Base-by-base conservation (phyloP, 2,888 invertebrate genomes). In the Sclerodermus sp. region DNA sequence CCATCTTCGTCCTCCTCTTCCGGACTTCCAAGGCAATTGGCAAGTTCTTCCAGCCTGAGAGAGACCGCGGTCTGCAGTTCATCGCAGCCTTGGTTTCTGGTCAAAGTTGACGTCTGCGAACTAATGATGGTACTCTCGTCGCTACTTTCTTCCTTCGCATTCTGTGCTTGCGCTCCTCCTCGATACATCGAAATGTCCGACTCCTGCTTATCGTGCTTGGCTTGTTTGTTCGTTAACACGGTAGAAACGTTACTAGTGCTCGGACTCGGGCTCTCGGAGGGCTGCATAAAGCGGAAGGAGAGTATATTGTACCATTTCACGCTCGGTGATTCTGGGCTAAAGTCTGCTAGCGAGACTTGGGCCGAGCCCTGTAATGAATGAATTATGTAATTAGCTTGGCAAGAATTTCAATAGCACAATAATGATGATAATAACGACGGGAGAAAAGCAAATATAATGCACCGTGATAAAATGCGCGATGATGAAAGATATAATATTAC, bases 91-190 rank as follows among this genome's bases (percentile, higher is more conserved):
- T 77, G 90, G 79, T 93, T 96, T 68, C 96, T 85, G 14, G 96
- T 96, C 18, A 96, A 82, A 0, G 96, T 97, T 1, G 96, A 96
- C 1, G 96, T 95, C 78, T 96, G 96, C 10, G 96, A 96, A 1
- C 96, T 93, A 64, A 96, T 96, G 58, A 96, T 93, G 0, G 96
- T 96, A 15, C 94, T 94, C 76, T 97, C 96, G 76, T 97, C 96
- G 17, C 95, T 95, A 64, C 95, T 96, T 77, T 96, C 96, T 73
- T 96, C 96, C 64, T 83, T 82, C 16, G 68, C 66, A 51, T 74
- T 89, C 80, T 60, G 79, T 51, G 49, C 74, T 73, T 32, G 67
- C 64, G 52, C 55, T 8, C 23, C n/a, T 50, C 51, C 62, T 38
- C 68, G 73, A 51, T 73, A 76, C 41, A 79, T 73, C 2, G 81